phyloP scores from a whole-genome alignment of 2,888 invertebrate species.

The Petrolisthes cinctipes region DNA sequence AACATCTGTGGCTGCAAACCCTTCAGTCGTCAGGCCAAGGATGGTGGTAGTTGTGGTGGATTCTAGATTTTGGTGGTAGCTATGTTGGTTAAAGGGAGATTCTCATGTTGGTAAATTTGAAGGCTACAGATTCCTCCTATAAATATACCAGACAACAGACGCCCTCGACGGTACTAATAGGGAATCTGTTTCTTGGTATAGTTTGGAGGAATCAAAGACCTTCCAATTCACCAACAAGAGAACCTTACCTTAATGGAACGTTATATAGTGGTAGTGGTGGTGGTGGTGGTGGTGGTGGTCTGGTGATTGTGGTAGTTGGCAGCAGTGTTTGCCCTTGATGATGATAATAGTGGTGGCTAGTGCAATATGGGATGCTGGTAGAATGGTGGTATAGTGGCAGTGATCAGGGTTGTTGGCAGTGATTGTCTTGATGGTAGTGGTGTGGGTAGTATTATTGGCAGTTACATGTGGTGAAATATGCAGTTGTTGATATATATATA shows the following conservation, averaged over 20 bases:
- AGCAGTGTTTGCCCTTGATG: background rate
- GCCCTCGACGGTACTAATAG: too few relatives aligned
- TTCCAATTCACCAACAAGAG: too few relatives aligned
- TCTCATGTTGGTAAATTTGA: too few relatives aligned
- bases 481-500: too few relatives aligned
- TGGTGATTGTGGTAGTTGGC: background rate
- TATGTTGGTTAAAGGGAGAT: too few relatives aligned
- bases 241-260: too few relatives aligned
- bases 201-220: background rate
- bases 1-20: too few relatives aligned
- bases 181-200: background rate
- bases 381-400: background rate
- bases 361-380: background rate
- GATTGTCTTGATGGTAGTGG: background rate
- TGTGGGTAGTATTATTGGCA: too few relatives aligned
- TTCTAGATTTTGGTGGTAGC: too few relatives aligned
- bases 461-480: too few relatives aligned
- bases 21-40: background rate
- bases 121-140: too few relatives aligned
- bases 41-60: background rate
- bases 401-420: background rate
- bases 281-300: background rate
- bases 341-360: conserved; percentile 7
- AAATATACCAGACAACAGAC: too few relatives aligned
- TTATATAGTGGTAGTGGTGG: background rate